Evolutionary conservation across 53 echinoderm and acorn worm species (phyloP), one percentile per base, ranked within the genome.

Genomic region (Actinopyga echinites): DNA sequence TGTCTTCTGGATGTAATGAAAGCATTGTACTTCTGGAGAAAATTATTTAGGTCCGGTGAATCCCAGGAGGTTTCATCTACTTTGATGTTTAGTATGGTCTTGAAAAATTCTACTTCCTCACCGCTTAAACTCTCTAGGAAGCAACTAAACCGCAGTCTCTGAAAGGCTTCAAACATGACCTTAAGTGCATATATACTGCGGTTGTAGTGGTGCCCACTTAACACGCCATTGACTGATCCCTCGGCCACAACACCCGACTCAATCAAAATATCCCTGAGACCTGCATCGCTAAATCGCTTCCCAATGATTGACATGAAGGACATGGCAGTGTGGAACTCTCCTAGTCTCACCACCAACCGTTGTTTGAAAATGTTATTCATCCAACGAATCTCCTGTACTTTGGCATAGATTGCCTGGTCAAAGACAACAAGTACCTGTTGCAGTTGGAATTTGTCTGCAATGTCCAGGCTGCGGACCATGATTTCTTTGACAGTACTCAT

Each of bases 281-380:
- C 93, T 21, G 93, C 93, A 63, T 93, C 93, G 1, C 69, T 55
- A 30, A 90, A 93, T 10, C 87, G 85, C 33, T 80, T 93, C 10
- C 91, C 88, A 37, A 85, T 87, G 32, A 77, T 75, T 30, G 54
- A 82, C 22, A 88, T 33, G 28, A 69, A 81, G 0, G 88, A 44
- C 88, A 88, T 88, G 32, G 85, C 54, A 59, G 88, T 91, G 52
- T 91, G 91, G 55, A 91, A 85, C 13, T 89, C 88, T 8, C 91
- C 91, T 40, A 91, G 77, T 21, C 85, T 74, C 6, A 88, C 29
- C 1, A 91, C 91, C 9, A 85, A 29, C 42, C 88, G 79, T 36
- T 69, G 32, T 74, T 36, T 80, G 79, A 80, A 85, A 30, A 42
- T 22, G 20, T 22, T 52, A 74, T 80, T 84, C 52, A 24, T 49